These are phyloP conservation scores for Staurois parvus DNA, from an alignment of 2,797 vertebrate species.

Conservation along the genomic window DNA sequence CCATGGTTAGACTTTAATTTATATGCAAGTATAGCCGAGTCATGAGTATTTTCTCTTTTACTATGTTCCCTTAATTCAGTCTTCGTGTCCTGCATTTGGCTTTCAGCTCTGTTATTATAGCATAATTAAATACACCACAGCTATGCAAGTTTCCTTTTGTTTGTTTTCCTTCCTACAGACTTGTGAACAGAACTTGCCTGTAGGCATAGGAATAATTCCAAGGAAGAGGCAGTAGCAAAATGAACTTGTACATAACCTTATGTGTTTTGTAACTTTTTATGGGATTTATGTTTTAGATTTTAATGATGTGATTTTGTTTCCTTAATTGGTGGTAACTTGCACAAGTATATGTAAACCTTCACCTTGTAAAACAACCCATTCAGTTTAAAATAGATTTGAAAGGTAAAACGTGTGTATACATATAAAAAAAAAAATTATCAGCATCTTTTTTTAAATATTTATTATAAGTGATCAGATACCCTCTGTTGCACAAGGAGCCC, in stretches of 20 bases:
- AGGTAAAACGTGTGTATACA: too few relatives aligned
- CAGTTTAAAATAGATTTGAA: too few relatives aligned
- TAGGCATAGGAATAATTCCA: not conserved
- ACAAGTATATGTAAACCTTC: too few relatives aligned
- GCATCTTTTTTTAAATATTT: too few relatives aligned
- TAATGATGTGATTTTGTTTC: not conserved
- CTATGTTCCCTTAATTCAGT: not conserved
- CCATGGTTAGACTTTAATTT: not conserved
- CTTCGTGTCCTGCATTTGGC: not conserved
- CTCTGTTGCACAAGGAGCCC: too few relatives aligned
- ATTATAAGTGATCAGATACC: too few relatives aligned
- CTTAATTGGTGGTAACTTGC: not conserved
- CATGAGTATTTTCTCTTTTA: slow-evolving; percentile 48
- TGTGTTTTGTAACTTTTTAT: not conserved
- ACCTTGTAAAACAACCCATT: too few relatives aligned
- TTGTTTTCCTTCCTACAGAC: not conserved
- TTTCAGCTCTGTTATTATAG: not conserved
- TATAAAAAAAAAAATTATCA: too few relatives aligned
- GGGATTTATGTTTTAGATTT: not conserved
- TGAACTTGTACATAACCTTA: not conserved
- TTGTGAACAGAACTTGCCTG: not conserved
- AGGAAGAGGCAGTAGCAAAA: not conserved
- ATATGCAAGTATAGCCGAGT: not conserved
- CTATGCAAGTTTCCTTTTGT: slow-evolving; percentile 24
- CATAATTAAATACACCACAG: slow-evolving; percentile 22